Base-by-base conservation (phyloP, 2,888 invertebrate genomes). In the Homarus gammarus region DNA sequence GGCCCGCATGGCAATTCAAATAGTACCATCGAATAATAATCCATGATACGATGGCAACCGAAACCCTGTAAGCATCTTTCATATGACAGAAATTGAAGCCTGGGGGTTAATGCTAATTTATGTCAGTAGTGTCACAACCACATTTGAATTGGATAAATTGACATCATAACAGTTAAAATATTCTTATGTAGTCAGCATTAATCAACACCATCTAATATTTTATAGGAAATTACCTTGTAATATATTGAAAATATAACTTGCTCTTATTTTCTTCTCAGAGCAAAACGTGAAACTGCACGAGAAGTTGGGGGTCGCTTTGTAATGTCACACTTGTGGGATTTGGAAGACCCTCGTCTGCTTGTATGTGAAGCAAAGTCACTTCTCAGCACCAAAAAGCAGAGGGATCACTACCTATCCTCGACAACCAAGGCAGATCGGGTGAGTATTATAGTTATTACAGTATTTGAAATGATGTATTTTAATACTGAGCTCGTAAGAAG, bases 281-380 rank as follows among this genome's bases (percentile, higher is more conserved):
- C 87, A n/a, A 90, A 90, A 49, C 83, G 89, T 40, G 89, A 92
- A 75, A 90, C 90, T 33, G 89, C 89, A 2, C 83, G 83, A 10
- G 92, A 94, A 93, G 92, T 95, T 1, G 94, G 94, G 64, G 95
- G 95, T 51, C 94, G 95, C 91, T 94, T 95, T 92, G 95, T 96
- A 0, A 94, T 95, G 1, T 94, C 94, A 33, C 95, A 96, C 93
- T 95, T 96, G 93, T 99, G 99, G 99, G 99, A 99, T 93, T 94
- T 95, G 36, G 96, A 96, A 92, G 99, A 99, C 94, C 95, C 97
- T 0, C 95, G 98, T 92, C 95, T 99, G 91, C 94, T 99, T 22
- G 96, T 98, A 49, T 97, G 98, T 93, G 97, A 98, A 93, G 97
- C 98, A n/a, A 95, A 95, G 93, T 93, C 95, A 85, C 94, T 94